These are phyloP conservation scores for Prosapia bicincta DNA, from an alignment of 2,888 invertebrate species.

Conservation along the genomic window DNA sequence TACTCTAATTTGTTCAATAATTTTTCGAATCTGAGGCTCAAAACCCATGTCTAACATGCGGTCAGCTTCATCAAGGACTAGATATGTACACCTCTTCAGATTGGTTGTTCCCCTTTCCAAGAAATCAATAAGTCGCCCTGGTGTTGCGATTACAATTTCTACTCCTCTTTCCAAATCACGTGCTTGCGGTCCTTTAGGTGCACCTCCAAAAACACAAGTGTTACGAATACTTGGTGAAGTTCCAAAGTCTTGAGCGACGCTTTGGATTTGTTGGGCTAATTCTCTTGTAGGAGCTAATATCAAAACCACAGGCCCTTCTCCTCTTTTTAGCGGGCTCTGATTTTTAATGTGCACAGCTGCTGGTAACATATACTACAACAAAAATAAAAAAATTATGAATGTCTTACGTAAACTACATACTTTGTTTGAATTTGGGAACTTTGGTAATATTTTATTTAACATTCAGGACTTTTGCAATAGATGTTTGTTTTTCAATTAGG, in stretches of 20 bases:
- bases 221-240: conserved; percentile 81
- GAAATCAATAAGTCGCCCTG: conserved; percentile 91
- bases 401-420: too few relatives aligned
- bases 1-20: conserved; percentile 85
- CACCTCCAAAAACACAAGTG: conserved; percentile 97
- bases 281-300: conserved; percentile 91
- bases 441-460: too few relatives aligned
- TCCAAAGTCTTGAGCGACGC: conserved; percentile 92
- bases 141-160: conserved; percentile 94
- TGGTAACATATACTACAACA: conserved; percentile 76
- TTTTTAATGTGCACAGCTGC: conserved; percentile 94
- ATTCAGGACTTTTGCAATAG: too few relatives aligned
- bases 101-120: conserved; percentile 85
- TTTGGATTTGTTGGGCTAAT: conserved; percentile 89
- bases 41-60: conserved; percentile 98
- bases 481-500: too few relatives aligned
- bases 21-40: conserved; percentile 94
- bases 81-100: conserved; percentile 81
- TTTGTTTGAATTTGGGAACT: too few relatives aligned
- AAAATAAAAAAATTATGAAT: background rate
- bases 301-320: conserved; percentile 92
- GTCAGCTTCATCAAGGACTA: conserved; percentile 94
- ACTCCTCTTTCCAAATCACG: conserved; percentile 85
- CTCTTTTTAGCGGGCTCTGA: conserved; percentile 77
- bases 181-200: conserved; percentile 93